These are phyloP conservation scores for Watsonalla cultraria DNA, from an alignment of 2,888 invertebrate species.

Conservation along the genomic window DNA sequence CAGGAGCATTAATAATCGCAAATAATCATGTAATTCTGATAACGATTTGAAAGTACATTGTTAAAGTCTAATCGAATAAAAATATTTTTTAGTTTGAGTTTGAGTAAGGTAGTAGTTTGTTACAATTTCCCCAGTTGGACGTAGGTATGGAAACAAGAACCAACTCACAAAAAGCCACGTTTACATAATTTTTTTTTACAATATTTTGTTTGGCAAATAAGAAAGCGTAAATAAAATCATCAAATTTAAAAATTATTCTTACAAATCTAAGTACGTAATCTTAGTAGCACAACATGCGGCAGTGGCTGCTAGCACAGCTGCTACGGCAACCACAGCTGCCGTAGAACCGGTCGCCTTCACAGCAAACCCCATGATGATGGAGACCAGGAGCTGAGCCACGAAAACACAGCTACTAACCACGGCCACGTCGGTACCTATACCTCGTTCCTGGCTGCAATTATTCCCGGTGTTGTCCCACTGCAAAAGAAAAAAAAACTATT, in stretches of 20 bases:
- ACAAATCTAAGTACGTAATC: conserved; percentile 93
- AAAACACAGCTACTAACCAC: conserved; percentile 97
- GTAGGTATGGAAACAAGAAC: no score
- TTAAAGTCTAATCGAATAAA: no score
- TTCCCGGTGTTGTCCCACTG: conserved; percentile 70
- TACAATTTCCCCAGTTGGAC: no score
- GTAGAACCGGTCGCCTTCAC: conserved; percentile 90
- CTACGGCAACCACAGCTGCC: conserved; percentile 91
- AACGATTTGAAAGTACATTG: no score
- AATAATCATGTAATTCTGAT: no score
- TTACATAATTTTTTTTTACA: no score
- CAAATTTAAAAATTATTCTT: conserved; percentile 18
- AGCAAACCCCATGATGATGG: conserved; percentile 91
- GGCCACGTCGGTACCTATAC: conserved; percentile 96
- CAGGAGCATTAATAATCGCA: no score
- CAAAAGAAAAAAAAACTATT: conserved; percentile 8
- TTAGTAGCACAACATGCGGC: conserved; percentile 92
- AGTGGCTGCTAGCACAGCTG: conserved; percentile 89
- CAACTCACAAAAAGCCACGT: no score
- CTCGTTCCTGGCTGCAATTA: conserved; percentile 83
- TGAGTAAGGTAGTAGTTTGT: no score
- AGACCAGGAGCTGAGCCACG: conserved; percentile 94
- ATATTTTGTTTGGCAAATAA: no score
- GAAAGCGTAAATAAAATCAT: background rate
- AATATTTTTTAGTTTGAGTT: no score